phyloP scores from a whole-genome alignment of 1,140 invertebrate species.

The Zeugodacus cucurbitae region DNA sequence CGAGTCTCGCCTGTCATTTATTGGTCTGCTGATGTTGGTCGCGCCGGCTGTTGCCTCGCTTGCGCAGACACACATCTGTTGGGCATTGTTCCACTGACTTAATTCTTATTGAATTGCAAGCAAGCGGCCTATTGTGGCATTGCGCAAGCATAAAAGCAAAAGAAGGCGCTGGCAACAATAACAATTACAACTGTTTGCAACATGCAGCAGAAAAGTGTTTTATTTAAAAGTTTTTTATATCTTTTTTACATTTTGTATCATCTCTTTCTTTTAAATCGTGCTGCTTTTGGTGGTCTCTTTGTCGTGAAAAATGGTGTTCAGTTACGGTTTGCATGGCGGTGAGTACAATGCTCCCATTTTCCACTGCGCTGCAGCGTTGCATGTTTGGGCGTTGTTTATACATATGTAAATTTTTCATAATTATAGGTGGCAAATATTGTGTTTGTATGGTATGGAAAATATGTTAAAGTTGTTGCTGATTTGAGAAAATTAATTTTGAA shows the following conservation, averaged over 20 bases:
- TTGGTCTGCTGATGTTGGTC: neutral
- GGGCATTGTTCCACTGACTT: conserved; percentile 32
- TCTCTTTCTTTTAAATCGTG: neutral
- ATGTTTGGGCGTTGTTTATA: neutral
- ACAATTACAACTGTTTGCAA: neutral
- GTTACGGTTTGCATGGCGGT: neutral
- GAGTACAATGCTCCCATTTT: conserved; percentile 2
- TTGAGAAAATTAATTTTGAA: too few relatives aligned
- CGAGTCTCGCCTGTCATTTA: neutral
- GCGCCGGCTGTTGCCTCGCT: neutral
- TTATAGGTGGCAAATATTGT: neutral
- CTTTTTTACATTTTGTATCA: neutral
- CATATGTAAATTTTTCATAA: neutral
- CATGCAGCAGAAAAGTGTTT: neutral
- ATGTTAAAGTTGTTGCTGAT: neutral
- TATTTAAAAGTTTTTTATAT: neutral
- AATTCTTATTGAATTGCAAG: conserved; percentile 30
- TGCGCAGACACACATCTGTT: conserved; percentile 16
- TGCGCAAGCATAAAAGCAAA: neutral
- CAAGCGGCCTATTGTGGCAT: neutral
- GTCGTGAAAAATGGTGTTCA: conserved; percentile 19
- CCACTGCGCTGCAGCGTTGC: neutral
- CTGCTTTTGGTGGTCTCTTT: neutral
- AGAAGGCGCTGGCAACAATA: neutral
- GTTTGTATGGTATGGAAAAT: neutral